Evolutionary conservation across 1,140 invertebrate species (phyloP).

Genomic region (Sesamia nonagrioides): DNA sequence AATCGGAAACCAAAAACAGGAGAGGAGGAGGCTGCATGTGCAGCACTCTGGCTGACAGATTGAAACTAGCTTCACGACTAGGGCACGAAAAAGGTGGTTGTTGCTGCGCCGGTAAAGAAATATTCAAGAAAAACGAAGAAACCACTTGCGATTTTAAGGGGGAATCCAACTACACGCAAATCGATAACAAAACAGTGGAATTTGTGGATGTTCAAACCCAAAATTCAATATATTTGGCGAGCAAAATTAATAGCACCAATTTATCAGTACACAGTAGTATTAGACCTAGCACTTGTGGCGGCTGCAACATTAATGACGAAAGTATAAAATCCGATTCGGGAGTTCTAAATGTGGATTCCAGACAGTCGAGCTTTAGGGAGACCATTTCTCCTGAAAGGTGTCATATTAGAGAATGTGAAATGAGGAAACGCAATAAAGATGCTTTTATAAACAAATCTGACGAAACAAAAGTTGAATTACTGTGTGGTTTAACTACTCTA

Average conservation of each 20-base stretch:
- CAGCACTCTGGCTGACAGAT: constrained; percentile 59
- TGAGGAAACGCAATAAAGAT: constrained; percentile 52
- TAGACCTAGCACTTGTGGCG: not conserved
- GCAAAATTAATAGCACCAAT: constrained; percentile 45
- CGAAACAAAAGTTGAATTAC: constrained; percentile 58
- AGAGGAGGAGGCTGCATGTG: constrained; percentile 56
- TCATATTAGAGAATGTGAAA: constrained; percentile 28
- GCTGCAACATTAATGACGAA: not conserved
- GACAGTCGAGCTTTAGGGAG: not conserved
- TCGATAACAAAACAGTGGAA: constrained; percentile 50
- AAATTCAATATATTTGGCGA: constrained; percentile 49
- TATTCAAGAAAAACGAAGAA: constrained; percentile 58
- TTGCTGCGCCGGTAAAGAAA: constrained; percentile 57
- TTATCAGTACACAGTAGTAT: constrained; percentile 35
- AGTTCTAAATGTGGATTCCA: not conserved
- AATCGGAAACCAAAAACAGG: no score
- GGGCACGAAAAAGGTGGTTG: constrained; percentile 15
- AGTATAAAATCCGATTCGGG: not conserved
- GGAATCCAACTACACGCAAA: constrained; percentile 43
- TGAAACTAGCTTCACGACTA: constrained; percentile 55
- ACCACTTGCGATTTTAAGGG: constrained; percentile 58
- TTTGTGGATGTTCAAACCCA: constrained; percentile 63
- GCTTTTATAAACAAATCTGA: constrained; percentile 56
- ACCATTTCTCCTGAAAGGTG: not conserved
- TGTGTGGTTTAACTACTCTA: constrained; percentile 40